Base-by-base conservation (phyloP, 2,797 vertebrate genomes). In the Epinephelus coioides region DNA sequence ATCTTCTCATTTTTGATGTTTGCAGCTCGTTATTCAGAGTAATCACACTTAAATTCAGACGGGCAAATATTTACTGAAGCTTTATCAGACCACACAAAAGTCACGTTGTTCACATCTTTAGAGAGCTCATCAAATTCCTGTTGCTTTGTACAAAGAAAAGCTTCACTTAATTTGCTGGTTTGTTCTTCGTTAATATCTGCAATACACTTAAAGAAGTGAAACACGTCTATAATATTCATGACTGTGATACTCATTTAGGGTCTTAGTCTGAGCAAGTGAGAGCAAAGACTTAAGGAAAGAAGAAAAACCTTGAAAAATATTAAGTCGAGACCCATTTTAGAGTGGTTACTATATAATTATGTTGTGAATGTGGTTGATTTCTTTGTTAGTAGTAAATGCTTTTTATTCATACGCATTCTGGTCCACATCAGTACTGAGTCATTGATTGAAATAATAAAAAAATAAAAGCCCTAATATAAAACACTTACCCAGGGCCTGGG, bases 401-500 rank as follows among this genome's bases (percentile, higher is more conserved):
- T 67, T 51, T 34, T 3, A 40, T 63, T 13, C 18, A 10, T 21
- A 53, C 1, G 4, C 15, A 17, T 23, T 47, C 10, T 18, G 8
- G 40, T 68, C 12, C 6, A 17, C 19, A 3, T 34, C 19, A 57
- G 15, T 34, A 2, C 1, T 21, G 15, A 63, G 15, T 19, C 11
- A 73, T 1, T 44, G 12, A 27, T 18, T 46, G 4, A 61, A 72
- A 38, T 14, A 56, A 51, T 40, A n/a, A 63, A 53, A 3, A 27
- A 49, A 66, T 7, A 43, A 68, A 73, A 60, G 1, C 6, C 17
- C 7, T 55, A 53, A 67, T 43, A 62, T 69, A 34, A 79, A 77
- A 80, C 43, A 93, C 97, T 96, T 94, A 99, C 98, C 96, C 40
- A 99, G 88, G 21, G 94, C 93, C 84, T 95, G 96, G 74, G 96